phyloP scores from a whole-genome alignment of 2,888 invertebrate genomes.

The Trichogramma dendrolimi region DNA sequence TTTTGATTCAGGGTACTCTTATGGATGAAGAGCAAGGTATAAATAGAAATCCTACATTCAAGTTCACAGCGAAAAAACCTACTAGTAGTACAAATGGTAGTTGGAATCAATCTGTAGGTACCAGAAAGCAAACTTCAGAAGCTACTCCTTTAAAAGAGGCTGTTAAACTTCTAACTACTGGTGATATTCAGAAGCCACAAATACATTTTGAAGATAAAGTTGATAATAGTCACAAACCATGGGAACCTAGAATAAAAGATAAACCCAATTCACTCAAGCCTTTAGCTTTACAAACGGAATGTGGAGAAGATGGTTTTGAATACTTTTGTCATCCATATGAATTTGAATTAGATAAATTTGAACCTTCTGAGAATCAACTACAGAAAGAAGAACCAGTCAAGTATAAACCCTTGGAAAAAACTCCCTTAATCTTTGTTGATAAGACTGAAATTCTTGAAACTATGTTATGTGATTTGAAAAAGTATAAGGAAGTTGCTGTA shows the following conservation, averaged over 20 bases:
- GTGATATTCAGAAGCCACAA: conserved; percentile 78
- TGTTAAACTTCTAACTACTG: conserved; percentile 63
- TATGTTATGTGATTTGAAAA: conserved; percentile 64
- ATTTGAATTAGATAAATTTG: conserved; percentile 73
- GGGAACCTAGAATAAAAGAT: conserved; percentile 76
- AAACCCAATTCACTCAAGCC: conserved; percentile 88
- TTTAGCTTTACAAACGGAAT: conserved; percentile 68
- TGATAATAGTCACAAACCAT: conserved; percentile 75
- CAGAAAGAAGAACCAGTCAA: conserved; percentile 51
- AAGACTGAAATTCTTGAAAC: conserved; percentile 62
- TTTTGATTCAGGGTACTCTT: conserved; percentile 42
- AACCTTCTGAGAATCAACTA: conserved; percentile 58
- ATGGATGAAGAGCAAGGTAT: conserved; percentile 68
- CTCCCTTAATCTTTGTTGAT: conserved; percentile 67
- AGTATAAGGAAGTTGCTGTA: conserved; percentile 74
- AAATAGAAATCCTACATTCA: conserved; percentile 55
- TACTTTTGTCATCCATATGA: conserved; percentile 74
- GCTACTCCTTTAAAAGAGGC: conserved; percentile 33
- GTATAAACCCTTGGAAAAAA: conserved; percentile 59
- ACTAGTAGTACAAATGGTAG: conserved; percentile 56
- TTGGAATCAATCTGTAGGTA: conserved; percentile 56
- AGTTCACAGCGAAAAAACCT: conserved; percentile 52
- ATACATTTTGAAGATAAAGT: conserved; percentile 77
- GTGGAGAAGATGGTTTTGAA: conserved; percentile 58
- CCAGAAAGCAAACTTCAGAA: conserved; percentile 1